These are phyloP conservation scores for Catagonus wagneri DNA, from an alignment of 2,113 vertebrate genomes.

Conservation along the genomic window DNA sequence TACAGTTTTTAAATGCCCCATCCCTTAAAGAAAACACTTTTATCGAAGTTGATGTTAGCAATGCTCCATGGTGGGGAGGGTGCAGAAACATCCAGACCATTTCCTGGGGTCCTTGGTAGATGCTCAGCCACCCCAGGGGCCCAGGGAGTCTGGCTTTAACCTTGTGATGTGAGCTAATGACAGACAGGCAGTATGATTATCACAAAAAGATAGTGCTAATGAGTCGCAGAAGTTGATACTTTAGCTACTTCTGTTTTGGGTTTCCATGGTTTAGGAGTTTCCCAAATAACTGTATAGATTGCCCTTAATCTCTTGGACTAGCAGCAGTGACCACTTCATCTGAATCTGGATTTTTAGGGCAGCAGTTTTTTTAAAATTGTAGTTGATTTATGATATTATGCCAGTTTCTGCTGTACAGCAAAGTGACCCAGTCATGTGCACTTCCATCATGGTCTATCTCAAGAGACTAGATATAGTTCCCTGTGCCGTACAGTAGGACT, in stretches of 20 bases:
- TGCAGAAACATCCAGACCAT: not conserved
- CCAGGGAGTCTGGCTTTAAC: not conserved
- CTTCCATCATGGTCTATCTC: no score
- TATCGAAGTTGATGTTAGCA: not conserved
- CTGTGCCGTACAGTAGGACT: no score
- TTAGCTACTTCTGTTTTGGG: conserved; percentile 85
- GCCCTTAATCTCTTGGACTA: conserved; percentile 91
- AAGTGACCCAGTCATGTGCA: no score
- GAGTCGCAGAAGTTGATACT: conserved; percentile 89
- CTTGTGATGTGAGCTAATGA: not conserved
- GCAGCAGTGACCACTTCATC: conserved; percentile 88
- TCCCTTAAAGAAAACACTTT: not conserved
- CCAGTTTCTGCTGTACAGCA: no score
- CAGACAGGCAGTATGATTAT: no score
- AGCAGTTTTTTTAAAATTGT: conserved; percentile 83
- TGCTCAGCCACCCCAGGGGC: not conserved
- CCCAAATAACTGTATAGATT: conserved; percentile 90
- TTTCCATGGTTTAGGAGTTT: conserved; percentile 81
- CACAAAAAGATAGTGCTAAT: not conserved
- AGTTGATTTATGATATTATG: no score
- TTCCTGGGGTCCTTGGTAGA: not conserved
- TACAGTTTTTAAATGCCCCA: not conserved
- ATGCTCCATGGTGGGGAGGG: not conserved
- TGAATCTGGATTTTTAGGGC: conserved; percentile 90
- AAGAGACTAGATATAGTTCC: no score